Conservation (phyloP, 2,888 invertebrate genomes). For the Papilio protenor region DNA sequence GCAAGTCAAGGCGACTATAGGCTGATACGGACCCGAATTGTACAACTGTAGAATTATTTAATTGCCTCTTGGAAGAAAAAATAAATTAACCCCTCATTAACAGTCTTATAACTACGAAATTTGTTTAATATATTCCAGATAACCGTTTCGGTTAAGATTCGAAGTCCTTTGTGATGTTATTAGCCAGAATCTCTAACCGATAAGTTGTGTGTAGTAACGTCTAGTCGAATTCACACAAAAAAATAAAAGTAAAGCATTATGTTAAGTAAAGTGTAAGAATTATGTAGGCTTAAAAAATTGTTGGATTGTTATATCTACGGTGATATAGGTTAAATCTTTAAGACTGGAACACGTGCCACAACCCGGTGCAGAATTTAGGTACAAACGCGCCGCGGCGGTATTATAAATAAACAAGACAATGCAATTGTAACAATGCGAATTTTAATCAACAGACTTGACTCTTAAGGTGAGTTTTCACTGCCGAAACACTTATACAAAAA, state of each 20-base stretch:
- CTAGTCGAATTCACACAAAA: not conserved
- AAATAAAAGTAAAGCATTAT: not conserved
- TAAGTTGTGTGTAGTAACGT: not conserved
- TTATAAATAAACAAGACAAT: too few species aligned
- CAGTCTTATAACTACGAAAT: not conserved
- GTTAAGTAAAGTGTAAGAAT: not conserved
- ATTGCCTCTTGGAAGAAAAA: not conserved
- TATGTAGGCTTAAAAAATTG: not conserved
- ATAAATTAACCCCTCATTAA: not conserved
- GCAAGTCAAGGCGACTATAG: constrained; percentile 42
- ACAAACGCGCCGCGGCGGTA: too few species aligned
- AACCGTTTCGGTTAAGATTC: not conserved
- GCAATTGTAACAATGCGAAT: too few species aligned
- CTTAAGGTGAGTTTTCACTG: too few species aligned
- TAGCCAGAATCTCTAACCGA: not conserved
- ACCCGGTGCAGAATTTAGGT: too few species aligned
- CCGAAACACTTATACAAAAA: too few species aligned
- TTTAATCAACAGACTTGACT: too few species aligned
- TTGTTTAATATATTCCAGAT: not conserved
- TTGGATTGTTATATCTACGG: too few species aligned
- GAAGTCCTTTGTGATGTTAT: not conserved
- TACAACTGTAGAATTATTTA: not conserved
- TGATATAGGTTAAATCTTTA: not conserved
- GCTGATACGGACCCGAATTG: constrained; percentile 16
- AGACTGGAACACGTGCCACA: constrained; percentile 5